Percentiles rank a stretch among this genome's conserved stretches.
phyloP scores from a whole-genome alignment of 2,888 invertebrate species.

The Bugula neritina region DNA sequence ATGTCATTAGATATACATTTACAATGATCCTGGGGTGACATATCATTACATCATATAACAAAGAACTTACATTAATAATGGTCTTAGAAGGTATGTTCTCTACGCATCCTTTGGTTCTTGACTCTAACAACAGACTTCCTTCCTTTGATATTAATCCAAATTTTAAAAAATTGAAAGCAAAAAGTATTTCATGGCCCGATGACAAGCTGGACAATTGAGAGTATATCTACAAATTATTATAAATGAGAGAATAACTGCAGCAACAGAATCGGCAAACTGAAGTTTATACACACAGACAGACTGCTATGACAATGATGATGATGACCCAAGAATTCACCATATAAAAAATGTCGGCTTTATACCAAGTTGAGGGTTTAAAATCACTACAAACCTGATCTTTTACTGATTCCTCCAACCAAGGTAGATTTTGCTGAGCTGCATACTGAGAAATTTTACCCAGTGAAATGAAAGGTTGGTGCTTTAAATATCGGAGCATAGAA shows the following conservation, averaged over 20 bases:
- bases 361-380: too few relatives aligned
- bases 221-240: not conserved
- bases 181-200: not conserved
- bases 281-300: too few relatives aligned
- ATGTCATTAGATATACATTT: too few relatives aligned
- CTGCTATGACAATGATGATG: too few relatives aligned
- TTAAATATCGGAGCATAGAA: not conserved
- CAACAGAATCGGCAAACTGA: too few relatives aligned
- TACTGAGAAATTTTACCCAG: not conserved
- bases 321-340: too few relatives aligned
- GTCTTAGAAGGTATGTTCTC: not conserved
- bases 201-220: not conserved
- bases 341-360: too few relatives aligned
- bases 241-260: not conserved
- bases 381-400: conserved; percentile 1
- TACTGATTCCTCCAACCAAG: not conserved
- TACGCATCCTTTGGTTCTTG: not conserved
- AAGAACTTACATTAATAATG: not conserved
- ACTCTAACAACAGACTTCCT: not conserved
- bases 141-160: not conserved
- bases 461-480: not conserved
- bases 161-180: not conserved
- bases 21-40: too few relatives aligned
- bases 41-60: too few relatives aligned
- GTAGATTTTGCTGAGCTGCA: not conserved